Conservation (phyloP, 2,888 invertebrate genomes). For the Lepidocyrtinus sp. region DNA sequence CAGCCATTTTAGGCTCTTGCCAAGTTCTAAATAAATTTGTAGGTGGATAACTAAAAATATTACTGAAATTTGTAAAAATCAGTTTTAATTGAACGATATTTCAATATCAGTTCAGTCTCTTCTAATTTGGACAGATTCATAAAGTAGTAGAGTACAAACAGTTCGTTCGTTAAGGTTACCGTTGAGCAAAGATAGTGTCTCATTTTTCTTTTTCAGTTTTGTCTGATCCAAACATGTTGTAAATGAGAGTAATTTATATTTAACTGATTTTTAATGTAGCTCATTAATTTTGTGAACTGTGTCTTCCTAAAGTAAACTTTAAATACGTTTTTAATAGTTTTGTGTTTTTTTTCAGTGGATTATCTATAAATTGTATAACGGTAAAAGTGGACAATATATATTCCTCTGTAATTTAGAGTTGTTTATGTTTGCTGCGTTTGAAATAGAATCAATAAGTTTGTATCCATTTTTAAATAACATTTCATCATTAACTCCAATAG, state of each 20-base stretch:
- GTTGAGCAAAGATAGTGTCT: neutral
- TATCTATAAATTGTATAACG: neutral
- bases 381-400: neutral
- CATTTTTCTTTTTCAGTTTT: conserved; percentile 10
- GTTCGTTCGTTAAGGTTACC: neutral
- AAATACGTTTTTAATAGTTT: neutral
- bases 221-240: neutral
- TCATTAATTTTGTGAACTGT: neutral
- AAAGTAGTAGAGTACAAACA: neutral
- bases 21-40: too few species aligned
- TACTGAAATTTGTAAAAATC: neutral
- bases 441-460: neutral
- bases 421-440: conserved; percentile 6
- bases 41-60: neutral
- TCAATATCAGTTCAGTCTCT: too few species aligned
- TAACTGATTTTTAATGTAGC: neutral
- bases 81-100: too few species aligned
- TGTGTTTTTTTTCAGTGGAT: neutral
- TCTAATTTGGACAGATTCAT: too few species aligned
- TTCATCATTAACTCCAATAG: neutral
- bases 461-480: neutral
- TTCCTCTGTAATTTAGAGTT: neutral
- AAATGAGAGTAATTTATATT: neutral
- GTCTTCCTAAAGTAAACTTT: neutral
- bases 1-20: too few species aligned